phyloP scores from a whole-genome alignment of 2,113 vertebrate species.

The Podocnemis expansa region DNA sequence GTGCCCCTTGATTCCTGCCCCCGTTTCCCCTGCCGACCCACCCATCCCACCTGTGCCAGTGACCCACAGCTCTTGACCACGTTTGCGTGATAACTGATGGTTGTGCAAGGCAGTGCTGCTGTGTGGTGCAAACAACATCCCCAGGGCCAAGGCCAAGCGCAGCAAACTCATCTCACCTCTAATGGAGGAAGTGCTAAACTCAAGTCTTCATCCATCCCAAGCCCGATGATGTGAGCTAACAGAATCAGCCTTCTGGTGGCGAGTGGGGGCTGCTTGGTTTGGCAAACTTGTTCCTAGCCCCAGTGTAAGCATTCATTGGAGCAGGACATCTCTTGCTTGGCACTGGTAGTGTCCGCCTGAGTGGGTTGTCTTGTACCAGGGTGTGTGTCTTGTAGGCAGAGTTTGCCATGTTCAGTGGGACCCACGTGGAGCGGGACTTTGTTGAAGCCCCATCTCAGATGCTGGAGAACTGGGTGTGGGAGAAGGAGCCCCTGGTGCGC shows the following conservation, averaged over 20 bases:
- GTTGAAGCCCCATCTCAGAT: conserved; percentile 98
- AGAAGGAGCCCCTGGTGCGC: conserved; percentile 89
- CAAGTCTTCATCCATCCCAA: neutral
- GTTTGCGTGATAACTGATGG: neutral
- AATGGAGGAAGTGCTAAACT: neutral
- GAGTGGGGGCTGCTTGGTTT: neutral
- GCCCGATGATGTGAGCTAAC: neutral
- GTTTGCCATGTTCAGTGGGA: conserved; percentile 98
- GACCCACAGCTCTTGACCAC: neutral
- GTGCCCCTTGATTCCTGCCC: neutral
- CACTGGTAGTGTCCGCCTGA: neutral
- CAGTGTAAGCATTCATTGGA: neutral
- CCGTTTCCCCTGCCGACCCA: neutral
- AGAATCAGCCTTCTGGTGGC: too few species aligned
- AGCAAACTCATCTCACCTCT: neutral
- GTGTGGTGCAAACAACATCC: too few species aligned
- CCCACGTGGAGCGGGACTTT: conserved; percentile 95
- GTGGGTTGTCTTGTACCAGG: neutral
- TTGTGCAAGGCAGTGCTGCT: neutral
- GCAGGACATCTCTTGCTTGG: neutral
- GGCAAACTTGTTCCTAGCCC: fast-evolving
- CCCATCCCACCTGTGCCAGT: neutral
- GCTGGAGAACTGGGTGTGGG: conserved; percentile 99
- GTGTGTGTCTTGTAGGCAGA: conserved; percentile 80
- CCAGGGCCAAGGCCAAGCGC: neutral